Evolutionary conservation across 2,113 vertebrate genomes (phyloP).

Genomic region (Periophthalmodon schlosseri): DNA sequence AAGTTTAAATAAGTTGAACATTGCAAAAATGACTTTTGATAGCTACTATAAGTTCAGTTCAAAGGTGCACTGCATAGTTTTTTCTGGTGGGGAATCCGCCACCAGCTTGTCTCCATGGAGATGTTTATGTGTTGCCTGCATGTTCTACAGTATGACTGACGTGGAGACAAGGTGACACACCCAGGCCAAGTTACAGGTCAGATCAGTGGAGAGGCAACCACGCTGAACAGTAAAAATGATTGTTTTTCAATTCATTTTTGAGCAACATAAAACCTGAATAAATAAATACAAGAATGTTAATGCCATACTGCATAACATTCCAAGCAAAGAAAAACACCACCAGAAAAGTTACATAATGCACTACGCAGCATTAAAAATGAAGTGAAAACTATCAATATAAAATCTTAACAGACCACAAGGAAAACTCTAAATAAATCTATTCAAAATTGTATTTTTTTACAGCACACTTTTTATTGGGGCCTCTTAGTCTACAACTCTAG

Average conservation of each 20-base stretch:
- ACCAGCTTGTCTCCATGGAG: too few relatives aligned
- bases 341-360: neutral
- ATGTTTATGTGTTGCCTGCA: too few relatives aligned
- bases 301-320: neutral
- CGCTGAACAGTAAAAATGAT: too few relatives aligned
- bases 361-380: neutral
- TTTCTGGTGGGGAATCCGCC: too few relatives aligned
- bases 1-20: too few relatives aligned
- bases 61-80: too few relatives aligned
- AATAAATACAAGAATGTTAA: neutral
- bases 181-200: neutral
- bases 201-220: neutral
- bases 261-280: neutral
- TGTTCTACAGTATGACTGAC: too few relatives aligned
- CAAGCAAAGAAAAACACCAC: neutral
- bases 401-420: neutral
- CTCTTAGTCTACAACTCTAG: neutral
- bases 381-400: neutral
- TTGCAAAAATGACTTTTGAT: neutral
- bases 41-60: too few relatives aligned
- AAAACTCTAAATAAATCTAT: neutral
- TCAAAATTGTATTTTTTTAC: neutral
- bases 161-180: too few relatives aligned
- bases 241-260: too few relatives aligned
- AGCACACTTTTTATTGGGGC: neutral